These are phyloP conservation scores for Eurosta solidaginis DNA, from an alignment of 1,140 invertebrate species.

Conservation along the genomic window DNA sequence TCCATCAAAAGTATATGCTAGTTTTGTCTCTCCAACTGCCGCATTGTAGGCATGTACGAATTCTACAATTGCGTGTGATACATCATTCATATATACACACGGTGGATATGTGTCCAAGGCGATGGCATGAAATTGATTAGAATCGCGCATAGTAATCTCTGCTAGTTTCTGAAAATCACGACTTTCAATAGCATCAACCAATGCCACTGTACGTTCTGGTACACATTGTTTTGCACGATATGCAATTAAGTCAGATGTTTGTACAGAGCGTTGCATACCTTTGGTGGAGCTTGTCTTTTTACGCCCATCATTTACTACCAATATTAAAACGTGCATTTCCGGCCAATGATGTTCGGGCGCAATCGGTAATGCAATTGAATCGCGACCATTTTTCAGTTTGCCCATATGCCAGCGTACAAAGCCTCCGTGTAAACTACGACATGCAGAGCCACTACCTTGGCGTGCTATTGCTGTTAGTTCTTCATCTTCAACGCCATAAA, in stretches of 20 bases:
- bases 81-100: conserved; percentile 88
- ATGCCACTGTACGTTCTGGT: conserved; percentile 67
- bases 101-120: conserved; percentile 95
- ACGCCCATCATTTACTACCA: conserved; percentile 84
- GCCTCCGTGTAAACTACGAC: conserved; percentile 91
- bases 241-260: conserved; percentile 84
- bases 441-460: conserved; percentile 93
- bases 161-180: conserved; percentile 89
- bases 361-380: conserved; percentile 83
- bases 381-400: conserved; percentile 69
- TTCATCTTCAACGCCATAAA: conserved; percentile 75
- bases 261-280: conserved; percentile 86
- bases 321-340: conserved; percentile 84
- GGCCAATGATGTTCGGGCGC: conserved; percentile 82
- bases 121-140: conserved; percentile 96
- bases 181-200: conserved; percentile 71
- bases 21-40: conserved; percentile 65
- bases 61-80: conserved; percentile 78
- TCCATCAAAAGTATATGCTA: conserved; percentile 97
- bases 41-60: conserved; percentile 86
- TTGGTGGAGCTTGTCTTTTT: conserved; percentile 88
- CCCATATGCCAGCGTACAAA: conserved; percentile 90
- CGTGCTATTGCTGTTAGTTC: conserved; percentile 85
- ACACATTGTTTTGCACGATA: conserved; percentile 75
- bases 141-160: conserved; percentile 95